Conservation (phyloP, 2,113 vertebrate species). For the Scomber scombrus region DNA sequence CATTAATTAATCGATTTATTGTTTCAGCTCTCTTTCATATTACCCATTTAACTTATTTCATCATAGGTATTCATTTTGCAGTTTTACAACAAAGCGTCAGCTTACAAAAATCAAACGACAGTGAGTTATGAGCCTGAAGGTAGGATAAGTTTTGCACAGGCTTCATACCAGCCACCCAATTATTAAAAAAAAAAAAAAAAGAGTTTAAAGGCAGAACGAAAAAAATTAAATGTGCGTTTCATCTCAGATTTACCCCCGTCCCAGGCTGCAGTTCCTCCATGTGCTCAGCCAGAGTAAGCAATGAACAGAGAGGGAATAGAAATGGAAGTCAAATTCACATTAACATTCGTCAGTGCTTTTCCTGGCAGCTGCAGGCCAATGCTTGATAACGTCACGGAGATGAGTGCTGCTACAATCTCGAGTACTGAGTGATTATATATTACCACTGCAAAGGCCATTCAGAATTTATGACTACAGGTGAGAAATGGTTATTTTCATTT, state of each 20-base stretch:
- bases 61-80: background rate
- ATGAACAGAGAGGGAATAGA: slow-evolving; percentile 38
- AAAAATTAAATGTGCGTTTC: slow-evolving; percentile 38
- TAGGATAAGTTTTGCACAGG: slow-evolving; percentile 34
- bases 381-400: slow-evolving; percentile 67
- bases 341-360: slow-evolving; percentile 60
- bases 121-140: slow-evolving; percentile 13
- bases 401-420: slow-evolving; percentile 54
- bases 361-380: slow-evolving; percentile 54
- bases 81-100: background rate
- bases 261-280: slow-evolving; percentile 32
- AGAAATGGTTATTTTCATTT: slow-evolving; percentile 49
- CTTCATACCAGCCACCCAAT: background rate
- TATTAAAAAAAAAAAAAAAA: background rate
- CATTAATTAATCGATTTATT: background rate
- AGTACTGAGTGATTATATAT: slow-evolving; percentile 37
- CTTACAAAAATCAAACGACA: slow-evolving; percentile 11
- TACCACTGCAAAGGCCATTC: slow-evolving; percentile 50
- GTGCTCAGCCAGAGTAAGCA: slow-evolving; percentile 45
- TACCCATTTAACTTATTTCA: background rate
- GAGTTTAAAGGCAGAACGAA: slow-evolving; percentile 19
- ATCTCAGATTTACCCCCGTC: slow-evolving; percentile 38
- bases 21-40: background rate
- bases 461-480: slow-evolving; percentile 34
- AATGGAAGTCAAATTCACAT: slow-evolving; percentile 63